Evolutionary conservation across 35 echinoderm and acorn worm species (phyloP).

Genomic region (Anneissia japonica): DNA sequence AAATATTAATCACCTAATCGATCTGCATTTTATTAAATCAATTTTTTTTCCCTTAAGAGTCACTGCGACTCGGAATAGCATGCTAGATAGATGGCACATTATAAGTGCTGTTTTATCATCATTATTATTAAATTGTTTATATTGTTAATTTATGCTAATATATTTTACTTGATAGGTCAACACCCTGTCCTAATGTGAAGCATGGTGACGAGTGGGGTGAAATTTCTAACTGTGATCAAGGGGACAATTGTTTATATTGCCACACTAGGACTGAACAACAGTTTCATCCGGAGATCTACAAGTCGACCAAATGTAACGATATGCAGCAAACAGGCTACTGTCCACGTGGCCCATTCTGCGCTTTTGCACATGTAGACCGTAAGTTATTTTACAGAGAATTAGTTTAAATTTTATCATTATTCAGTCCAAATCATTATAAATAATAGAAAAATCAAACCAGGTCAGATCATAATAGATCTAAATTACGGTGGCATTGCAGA

Average conservation of each 20-base stretch:
- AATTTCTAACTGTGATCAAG: slow-evolving; percentile 86
- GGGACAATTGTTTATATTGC: slow-evolving; percentile 87
- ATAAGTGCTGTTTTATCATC: no score
- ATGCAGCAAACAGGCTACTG: slow-evolving; percentile 99
- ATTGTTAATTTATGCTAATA: not conserved
- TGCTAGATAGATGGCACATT: no score
- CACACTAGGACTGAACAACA: slow-evolving; percentile 97
- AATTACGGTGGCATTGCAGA: no score
- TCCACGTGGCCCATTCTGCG: slow-evolving; percentile 92
- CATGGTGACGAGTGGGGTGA: slow-evolving; percentile 97
- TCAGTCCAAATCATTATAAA: not conserved
- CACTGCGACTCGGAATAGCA: no score
- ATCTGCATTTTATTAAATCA: no score
- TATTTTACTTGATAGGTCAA: slow-evolving; percentile 46
- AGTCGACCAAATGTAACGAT: slow-evolving; percentile 99
- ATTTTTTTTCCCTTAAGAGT: no score
- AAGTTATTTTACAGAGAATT: slow-evolving; percentile 46
- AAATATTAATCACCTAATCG: no score
- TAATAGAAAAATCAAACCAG: no score
- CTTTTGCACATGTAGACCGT: slow-evolving; percentile 99
- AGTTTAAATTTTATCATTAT: not conserved
- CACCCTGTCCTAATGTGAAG: slow-evolving; percentile 97
- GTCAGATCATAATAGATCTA: no score
- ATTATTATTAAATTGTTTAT: no score
- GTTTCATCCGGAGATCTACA: slow-evolving; percentile 98